A percentile compares a stretch with the other conserved stretches of the same genome.
Conservation (phyloP, 1,140 invertebrate genomes). For the Stegodyphus mimosarum region DNA sequence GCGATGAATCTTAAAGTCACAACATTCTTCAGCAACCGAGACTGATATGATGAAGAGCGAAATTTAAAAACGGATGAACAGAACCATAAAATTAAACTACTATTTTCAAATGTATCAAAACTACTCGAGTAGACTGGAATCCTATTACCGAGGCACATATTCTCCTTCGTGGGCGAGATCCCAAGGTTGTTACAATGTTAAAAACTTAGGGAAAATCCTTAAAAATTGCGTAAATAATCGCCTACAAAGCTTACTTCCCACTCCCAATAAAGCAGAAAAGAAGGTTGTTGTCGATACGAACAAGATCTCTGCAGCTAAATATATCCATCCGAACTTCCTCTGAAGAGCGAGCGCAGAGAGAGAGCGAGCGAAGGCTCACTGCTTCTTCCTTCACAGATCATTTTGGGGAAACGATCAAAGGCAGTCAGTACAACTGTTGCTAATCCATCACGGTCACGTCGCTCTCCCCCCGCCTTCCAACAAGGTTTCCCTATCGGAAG, state of each 20-base stretch:
- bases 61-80: too few species aligned
- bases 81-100: too few species aligned
- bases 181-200: too few species aligned
- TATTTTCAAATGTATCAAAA: too few species aligned
- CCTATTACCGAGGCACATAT: too few species aligned
- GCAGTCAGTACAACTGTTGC: slow-evolving; percentile 58
- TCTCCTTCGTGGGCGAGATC: too few species aligned
- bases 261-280: background rate
- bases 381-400: slow-evolving; percentile 36
- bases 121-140: too few species aligned
- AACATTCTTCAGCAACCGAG: too few species aligned
- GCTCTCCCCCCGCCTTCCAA: background rate
- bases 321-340: slow-evolving; percentile 33
- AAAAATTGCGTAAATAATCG: too few species aligned
- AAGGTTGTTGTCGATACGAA: background rate
- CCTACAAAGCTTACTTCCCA: background rate
- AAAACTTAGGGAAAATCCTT: too few species aligned
- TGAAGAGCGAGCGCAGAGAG: background rate
- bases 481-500: slow-evolving; percentile 23
- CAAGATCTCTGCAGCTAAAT: slow-evolving; percentile 4
- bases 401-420: slow-evolving; percentile 51
- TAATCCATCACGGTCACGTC: slow-evolving; percentile 57
- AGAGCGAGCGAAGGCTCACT: background rate
- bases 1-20: too few species aligned
- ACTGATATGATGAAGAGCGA: too few species aligned